Evolutionary conservation across 2,888 invertebrate genomes (phyloP), one percentile per base, ranked within the genome.

Genomic region (Ethmia dodecea): DNA sequence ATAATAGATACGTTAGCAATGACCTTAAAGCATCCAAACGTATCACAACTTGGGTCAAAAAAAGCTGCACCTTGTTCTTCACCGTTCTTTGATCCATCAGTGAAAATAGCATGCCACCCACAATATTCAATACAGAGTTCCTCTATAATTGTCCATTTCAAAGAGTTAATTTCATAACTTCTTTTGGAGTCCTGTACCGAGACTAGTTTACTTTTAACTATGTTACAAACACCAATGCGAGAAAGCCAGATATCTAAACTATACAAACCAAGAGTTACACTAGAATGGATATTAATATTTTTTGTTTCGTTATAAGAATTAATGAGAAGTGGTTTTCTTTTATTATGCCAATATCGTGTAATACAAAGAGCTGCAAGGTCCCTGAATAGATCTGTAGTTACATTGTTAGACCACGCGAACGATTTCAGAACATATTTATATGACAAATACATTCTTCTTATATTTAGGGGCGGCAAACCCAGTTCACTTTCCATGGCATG

Each of bases 1-100:
- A 24, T n/a, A 42, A 22, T 27, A 13, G 9, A 25, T 3, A 25
- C 11, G 10, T 25, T 25, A n/a, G 5, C 25, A n/a, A 10, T n/a
- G 5, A 25, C 10, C 11, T 25, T 25, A 25, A 25, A 25, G 10
- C 25, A 10, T 1, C 10, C 10, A 5, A 10, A 10, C 10, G 9
- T 5, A 2, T 10, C 10, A 6, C 10, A n/a, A 10, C 5, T 9
- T n/a, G 25, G 25, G 11, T 25, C 25, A 25, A n/a, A 25, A 25
- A 25, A 25, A 5, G 25, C 25, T n/a, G 25, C 25, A 10, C 25
- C 25, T n/a, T 10, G 8, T n/a, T 10, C 25, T 5, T n/a, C 25
- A 10, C 11, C 10, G 10, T 10, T 25, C 10, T 25, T 25, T 1
- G 25, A 25, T 5, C 25, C 25, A 25, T 25, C 25, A 8, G 25